Conservation (phyloP, 1,140 invertebrate genomes). For the Caenorhabditis briggsae region DNA sequence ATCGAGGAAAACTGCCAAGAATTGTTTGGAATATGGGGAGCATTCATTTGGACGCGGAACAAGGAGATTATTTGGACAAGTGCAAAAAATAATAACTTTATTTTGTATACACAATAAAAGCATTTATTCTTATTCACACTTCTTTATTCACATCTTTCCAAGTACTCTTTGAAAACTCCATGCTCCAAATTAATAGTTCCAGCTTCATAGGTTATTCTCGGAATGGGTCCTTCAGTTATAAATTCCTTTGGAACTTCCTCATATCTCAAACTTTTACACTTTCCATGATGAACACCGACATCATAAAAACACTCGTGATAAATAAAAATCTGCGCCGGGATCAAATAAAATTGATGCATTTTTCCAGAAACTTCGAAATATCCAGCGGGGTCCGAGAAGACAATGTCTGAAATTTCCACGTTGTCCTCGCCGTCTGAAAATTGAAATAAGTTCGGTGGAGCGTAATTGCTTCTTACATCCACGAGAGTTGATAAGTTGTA, state of each 20-base stretch:
- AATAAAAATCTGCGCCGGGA: background rate
- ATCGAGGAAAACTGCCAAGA: too few species aligned
- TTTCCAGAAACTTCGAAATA: background rate
- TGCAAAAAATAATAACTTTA: too few species aligned
- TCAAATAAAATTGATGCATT: background rate
- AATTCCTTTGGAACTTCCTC: background rate
- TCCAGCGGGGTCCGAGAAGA: background rate
- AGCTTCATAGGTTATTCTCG: background rate
- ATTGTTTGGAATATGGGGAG: too few species aligned
- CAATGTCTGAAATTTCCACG: background rate
- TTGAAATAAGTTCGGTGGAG: background rate
- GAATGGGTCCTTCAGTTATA: background rate
- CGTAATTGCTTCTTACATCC: background rate
- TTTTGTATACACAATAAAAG: background rate
- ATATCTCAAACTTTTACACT: background rate
- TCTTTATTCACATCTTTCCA: background rate
- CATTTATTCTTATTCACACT: background rate
- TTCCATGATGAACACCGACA: conserved; percentile 4
- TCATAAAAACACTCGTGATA: conserved; percentile 30
- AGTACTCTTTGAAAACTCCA: background rate
- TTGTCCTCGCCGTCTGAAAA: background rate
- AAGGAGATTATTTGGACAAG: too few species aligned
- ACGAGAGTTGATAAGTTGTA: background rate
- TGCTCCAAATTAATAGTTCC: conserved; percentile 9
- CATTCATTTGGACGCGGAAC: too few species aligned